phyloP scores from a whole-genome alignment of 2,797 vertebrate species.

The Dendrocincla fuliginosa region DNA sequence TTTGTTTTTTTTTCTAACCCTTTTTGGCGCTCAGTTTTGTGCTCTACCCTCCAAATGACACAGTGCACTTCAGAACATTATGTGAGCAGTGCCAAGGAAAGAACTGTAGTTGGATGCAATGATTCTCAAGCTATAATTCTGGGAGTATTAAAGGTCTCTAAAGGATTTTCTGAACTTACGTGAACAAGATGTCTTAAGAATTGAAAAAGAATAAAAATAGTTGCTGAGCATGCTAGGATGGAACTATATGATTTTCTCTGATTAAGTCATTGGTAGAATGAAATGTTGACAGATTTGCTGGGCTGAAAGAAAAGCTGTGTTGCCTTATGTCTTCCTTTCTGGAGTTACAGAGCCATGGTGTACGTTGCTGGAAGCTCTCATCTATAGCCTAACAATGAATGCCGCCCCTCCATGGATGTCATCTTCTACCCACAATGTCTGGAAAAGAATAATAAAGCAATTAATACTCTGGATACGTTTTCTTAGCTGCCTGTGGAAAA shows the following conservation, averaged over 20 bases:
- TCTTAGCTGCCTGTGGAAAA: not conserved
- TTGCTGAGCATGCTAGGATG: not conserved
- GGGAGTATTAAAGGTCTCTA: not conserved
- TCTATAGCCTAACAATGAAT: not conserved
- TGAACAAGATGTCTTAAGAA: not conserved
- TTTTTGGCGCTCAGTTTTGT: slow-evolving; percentile 34
- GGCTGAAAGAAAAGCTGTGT: not conserved
- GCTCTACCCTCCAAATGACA: not conserved
- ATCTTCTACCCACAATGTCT: not conserved
- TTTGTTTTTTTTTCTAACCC: not conserved
- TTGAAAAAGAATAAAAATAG: not conserved
- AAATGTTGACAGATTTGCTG: not conserved
- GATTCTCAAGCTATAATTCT: not conserved
- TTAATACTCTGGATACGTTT: not conserved
- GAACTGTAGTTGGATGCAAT: not conserved
- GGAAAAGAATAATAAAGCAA: not conserved
- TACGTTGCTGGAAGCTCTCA: not conserved
- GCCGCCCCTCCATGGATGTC: not conserved
- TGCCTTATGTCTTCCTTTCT: not conserved
- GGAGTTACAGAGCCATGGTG: not conserved
- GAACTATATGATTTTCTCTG: not conserved
- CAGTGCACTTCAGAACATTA: not conserved
- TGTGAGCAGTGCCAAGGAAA: not conserved
- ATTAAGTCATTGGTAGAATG: not conserved
- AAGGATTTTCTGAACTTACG: not conserved